Evolutionary conservation across 2,797 vertebrate species (phyloP).

Genomic region (Hyperoplus immaculatus): DNA sequence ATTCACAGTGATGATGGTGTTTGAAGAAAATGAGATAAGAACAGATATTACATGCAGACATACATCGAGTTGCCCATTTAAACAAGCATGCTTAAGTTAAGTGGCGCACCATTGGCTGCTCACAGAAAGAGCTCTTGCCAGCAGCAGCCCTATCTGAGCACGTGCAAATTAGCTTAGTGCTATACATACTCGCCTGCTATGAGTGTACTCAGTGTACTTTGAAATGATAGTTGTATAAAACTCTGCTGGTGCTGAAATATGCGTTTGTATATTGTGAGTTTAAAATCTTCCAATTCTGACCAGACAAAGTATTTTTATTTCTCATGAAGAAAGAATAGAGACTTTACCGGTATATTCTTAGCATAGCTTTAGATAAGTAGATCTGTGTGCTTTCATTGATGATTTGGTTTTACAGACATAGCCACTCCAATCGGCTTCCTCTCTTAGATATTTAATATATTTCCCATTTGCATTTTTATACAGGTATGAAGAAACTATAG

Average conservation of each 20-base stretch:
- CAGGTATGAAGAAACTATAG: not conserved
- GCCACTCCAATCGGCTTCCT: not conserved
- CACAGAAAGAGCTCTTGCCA: not conserved
- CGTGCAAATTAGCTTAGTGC: not conserved
- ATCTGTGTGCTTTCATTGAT: not conserved
- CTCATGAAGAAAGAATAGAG: not conserved
- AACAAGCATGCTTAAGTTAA: conserved; percentile 8
- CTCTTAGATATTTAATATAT: conserved; percentile 13
- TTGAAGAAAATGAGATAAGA: conserved; percentile 33
- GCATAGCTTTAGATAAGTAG: not conserved
- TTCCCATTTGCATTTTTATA: conserved; percentile 12
- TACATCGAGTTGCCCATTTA: conserved; percentile 10
- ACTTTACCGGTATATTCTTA: too few species aligned
- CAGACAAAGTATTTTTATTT: not conserved
- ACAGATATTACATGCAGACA: conserved; percentile 4
- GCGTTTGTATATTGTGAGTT: not conserved
- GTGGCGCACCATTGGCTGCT: not conserved
- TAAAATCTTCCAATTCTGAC: not conserved
- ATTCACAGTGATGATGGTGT: not conserved
- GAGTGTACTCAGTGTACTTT: not conserved
- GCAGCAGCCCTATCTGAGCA: not conserved
- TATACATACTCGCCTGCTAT: not conserved
- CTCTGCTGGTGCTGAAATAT: not conserved
- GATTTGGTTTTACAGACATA: not conserved
- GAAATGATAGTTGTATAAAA: not conserved